These are phyloP conservation scores for Plebejus anna DNA, from an alignment of 2,888 invertebrate species.

Conservation along the genomic window DNA sequence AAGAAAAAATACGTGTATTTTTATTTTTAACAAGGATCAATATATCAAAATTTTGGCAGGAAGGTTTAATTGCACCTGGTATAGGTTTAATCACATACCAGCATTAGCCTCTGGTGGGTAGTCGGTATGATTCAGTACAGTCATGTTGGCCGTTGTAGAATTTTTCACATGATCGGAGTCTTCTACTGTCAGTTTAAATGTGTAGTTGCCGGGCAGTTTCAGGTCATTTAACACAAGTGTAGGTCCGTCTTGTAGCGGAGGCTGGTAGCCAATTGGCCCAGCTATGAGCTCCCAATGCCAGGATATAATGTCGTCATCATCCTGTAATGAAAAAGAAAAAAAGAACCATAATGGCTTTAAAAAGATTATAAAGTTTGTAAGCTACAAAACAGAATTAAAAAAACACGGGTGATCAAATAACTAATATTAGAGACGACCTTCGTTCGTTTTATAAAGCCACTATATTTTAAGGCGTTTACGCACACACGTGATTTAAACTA, in stretches of 20 bases:
- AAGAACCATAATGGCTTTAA: not conserved
- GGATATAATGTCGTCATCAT: conserved; percentile 90
- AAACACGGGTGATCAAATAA: too few relatives aligned
- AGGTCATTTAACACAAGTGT: conserved; percentile 92
- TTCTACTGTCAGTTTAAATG: conserved; percentile 93
- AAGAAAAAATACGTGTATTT: too few relatives aligned
- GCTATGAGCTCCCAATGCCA: conserved; percentile 96
- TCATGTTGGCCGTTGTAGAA: conserved; percentile 92
- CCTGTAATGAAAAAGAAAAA: conserved; percentile 51
- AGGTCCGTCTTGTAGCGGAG: conserved; percentile 87
- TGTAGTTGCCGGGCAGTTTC: conserved; percentile 92
- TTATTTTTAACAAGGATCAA: too few relatives aligned
- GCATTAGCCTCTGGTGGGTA: conserved; percentile 98
- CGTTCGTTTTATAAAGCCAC: too few relatives aligned
- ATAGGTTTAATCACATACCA: conserved; percentile 55
- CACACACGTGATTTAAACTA: too few relatives aligned
- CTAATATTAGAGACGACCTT: too few relatives aligned
- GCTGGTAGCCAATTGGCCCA: conserved; percentile 92
- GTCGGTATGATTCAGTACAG: conserved; percentile 93
- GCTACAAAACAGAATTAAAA: too few relatives aligned
- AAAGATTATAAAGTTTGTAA: not conserved
- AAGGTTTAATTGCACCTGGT: too few relatives aligned
- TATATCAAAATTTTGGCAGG: too few relatives aligned
- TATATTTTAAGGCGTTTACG: too few relatives aligned
- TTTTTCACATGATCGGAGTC: conserved; percentile 94